Evolutionary conservation across 1,140 invertebrate species (phyloP).

Genomic region (Reticulitermes speratus): DNA sequence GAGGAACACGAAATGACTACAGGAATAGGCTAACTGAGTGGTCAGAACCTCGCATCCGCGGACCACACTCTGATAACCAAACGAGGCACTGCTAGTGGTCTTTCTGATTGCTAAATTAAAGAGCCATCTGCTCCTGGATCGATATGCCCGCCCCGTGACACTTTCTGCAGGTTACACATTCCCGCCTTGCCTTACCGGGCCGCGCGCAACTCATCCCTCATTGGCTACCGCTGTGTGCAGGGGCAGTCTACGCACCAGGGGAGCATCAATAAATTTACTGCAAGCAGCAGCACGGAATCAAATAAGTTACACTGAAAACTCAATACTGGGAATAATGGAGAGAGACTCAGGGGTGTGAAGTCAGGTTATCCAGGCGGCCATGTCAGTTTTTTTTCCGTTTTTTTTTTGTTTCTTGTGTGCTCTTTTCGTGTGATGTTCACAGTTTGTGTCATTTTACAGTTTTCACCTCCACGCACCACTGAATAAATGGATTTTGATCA

Average conservation of each 20-base stretch:
- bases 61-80: background rate
- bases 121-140: background rate
- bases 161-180: slow-evolving; percentile 6
- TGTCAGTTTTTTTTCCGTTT: too few relatives aligned
- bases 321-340: slow-evolving; percentile 2
- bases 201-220: background rate
- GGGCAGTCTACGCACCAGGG: background rate
- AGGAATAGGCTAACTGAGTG: too few relatives aligned
- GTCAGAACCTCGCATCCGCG: background rate
- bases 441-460: too few relatives aligned
- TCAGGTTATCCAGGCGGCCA: too few relatives aligned
- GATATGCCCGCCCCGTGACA: background rate
- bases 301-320: slow-evolving; percentile 16
- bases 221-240: background rate
- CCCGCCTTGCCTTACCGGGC: background rate
- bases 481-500: too few relatives aligned
- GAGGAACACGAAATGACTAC: too few relatives aligned
- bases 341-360: background rate
- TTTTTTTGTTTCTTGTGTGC: too few relatives aligned
- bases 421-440: too few relatives aligned
- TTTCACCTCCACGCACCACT: too few relatives aligned
- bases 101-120: background rate
- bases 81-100: background rate
- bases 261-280: background rate
- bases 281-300: background rate